phyloP scores from a whole-genome alignment of 2,113 vertebrate species.

The Gasterosteus nipponicus region DNA sequence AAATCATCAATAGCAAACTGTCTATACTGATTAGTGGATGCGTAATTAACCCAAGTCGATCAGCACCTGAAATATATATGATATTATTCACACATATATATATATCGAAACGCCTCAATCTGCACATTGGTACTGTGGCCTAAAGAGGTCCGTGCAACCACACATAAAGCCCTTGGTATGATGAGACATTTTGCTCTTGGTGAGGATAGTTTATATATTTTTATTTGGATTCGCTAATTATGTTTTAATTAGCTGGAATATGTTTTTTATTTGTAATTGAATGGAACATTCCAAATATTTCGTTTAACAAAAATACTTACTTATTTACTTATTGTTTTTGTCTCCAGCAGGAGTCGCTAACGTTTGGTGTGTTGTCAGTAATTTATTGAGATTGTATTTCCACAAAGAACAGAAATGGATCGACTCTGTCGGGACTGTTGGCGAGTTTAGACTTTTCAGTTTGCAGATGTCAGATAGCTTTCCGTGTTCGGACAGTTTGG shows the following conservation, averaged over 20 bases:
- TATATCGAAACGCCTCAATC: no score
- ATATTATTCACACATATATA: background rate
- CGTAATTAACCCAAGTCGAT: background rate
- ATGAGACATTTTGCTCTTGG: background rate
- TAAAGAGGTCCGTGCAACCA: no score
- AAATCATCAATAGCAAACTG: background rate
- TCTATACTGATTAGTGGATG: background rate
- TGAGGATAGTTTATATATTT: background rate
- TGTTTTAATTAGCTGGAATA: background rate
- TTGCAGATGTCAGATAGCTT: background rate
- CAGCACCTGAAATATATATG: background rate
- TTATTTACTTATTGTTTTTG: background rate
- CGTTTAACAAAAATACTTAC: background rate
- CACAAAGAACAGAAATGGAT: background rate
- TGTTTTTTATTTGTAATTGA: background rate
- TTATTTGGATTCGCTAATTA: background rate
- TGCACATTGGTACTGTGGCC: no score
- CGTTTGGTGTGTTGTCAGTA: background rate
- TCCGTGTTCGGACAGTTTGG: background rate
- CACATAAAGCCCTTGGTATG: no score
- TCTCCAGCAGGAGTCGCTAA: constrained; percentile 53
- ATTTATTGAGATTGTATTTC: background rate
- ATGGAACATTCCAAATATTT: background rate
- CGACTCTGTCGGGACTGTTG: background rate
- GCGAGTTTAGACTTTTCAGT: background rate